Base-by-base conservation (phyloP, 2,797 vertebrate genomes). In the Chrosomus eos region DNA sequence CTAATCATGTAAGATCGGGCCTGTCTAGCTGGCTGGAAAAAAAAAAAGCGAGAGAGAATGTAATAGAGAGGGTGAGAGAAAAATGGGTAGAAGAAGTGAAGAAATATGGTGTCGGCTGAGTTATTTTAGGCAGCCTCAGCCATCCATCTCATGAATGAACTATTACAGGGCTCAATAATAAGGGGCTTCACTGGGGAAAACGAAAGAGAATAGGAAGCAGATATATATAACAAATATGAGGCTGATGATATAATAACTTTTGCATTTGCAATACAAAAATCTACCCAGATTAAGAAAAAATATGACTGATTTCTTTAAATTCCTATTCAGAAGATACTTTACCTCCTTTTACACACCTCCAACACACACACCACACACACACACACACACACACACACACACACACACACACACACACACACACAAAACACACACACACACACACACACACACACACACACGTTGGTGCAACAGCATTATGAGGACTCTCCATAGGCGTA, bases 81-180 rank as follows among this genome's bases (percentile, higher is more conserved):
- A 62, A 16, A 68, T 66, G 81, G 48, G 55, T 16, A 80, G 81
- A 43, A 51, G 31, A 76, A 62, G 74, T 45, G 55, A 82, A 85
- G 85, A 86, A 85, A 89, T 76, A 79, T 68, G 23, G 13, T 40
- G 60, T 23, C 80, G 73, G 80, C 72, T 9, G 85, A 84, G 81
- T 76, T 90, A 88, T 90, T 89, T 87, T 87, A 77, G 81, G 88
- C 89, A 88, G 80, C 72, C 75, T 67, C 66, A 62, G 79, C 81
- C 86, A 89, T 87, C 76, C 85, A 78, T 89, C 83, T 85, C 55
- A 82, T 85, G 87, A 89, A 88, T 90, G 75, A 92, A 67, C 66
- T 48, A 82, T 80, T 28, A 66, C 38, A 71, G 67, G 83, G 75
- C 67, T 88, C 85, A 83, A 80, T 89, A 85, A 84, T 78, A 84